A percentile compares a stretch with the other conserved stretches of the same genome.
Evolutionary conservation across 2,113 vertebrate genomes (phyloP).

Genomic region (Cyprichromis sp.): DNA sequence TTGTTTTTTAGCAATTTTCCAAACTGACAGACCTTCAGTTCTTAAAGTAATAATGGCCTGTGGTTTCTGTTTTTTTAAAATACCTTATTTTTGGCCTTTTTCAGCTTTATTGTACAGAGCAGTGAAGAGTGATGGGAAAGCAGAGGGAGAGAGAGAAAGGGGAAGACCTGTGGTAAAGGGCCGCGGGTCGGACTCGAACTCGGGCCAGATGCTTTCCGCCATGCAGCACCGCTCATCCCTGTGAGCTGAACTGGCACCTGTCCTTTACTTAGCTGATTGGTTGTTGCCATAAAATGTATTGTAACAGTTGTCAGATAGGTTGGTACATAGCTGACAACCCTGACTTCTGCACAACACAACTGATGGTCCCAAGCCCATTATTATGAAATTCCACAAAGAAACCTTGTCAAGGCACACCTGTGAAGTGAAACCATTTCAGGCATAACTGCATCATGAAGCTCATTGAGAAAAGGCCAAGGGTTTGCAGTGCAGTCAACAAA

Average conservation of each 20-base stretch:
- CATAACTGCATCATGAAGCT: background rate
- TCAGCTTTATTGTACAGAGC: background rate
- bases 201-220: background rate
- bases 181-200: background rate
- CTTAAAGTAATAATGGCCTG: background rate
- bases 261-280: background rate
- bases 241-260: background rate
- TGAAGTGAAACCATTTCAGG: background rate
- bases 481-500: background rate
- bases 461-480: background rate
- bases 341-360: background rate
- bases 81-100: background rate
- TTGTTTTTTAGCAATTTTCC: background rate
- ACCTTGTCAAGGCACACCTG: background rate
- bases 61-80: background rate
- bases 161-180: background rate
- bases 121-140: background rate
- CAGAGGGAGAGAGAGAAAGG: background rate
- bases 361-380: background rate
- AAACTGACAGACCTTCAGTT: background rate
- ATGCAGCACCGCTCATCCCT: background rate
- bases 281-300: background rate
- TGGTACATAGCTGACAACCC: background rate
- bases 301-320: background rate
- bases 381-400: background rate